These are phyloP conservation scores for Blastomussa wellsi DNA, from an alignment of 92 coral and sea anemone species.

Conservation along the genomic window DNA sequence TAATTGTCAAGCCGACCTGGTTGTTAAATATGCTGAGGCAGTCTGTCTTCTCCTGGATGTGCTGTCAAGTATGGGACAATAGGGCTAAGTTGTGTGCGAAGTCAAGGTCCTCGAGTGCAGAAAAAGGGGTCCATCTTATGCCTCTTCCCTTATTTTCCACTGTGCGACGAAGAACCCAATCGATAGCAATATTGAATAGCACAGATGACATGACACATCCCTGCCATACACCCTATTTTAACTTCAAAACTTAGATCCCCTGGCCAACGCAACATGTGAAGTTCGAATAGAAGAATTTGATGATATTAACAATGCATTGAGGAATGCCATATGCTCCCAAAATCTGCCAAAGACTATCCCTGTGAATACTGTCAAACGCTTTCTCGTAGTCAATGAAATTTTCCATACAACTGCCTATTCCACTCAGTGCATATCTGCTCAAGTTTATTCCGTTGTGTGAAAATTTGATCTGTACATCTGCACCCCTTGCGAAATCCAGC, in stretches of 20 bases:
- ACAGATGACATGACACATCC: slow-evolving; percentile 20
- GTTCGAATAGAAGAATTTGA: slow-evolving; percentile 14
- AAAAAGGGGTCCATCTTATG: too few species aligned
- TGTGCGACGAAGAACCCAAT: slow-evolving; percentile 19
- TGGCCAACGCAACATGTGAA: slow-evolving; percentile 2
- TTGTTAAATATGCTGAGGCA: too few species aligned
- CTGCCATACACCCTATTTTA: slow-evolving; percentile 5
- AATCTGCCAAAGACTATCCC: slow-evolving; percentile 17
- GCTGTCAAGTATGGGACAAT: too few species aligned
- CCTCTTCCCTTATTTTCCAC: too few species aligned
- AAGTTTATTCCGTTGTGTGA: neutral
- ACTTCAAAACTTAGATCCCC: neutral
- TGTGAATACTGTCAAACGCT: too few species aligned
- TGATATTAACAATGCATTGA: neutral
- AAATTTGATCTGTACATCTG: neutral
- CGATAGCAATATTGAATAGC: slow-evolving; percentile 25
- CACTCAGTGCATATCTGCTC: too few species aligned
- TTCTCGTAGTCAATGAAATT: neutral
- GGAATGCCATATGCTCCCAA: too few species aligned
- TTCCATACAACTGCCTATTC: too few species aligned
- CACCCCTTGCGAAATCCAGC: neutral
- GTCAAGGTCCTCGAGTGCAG: too few species aligned
- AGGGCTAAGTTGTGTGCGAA: too few species aligned
- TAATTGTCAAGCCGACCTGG: too few species aligned
- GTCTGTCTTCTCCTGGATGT: too few species aligned